Conservation (phyloP, 2,113 vertebrate species). For the Ariopsis seemanni region DNA sequence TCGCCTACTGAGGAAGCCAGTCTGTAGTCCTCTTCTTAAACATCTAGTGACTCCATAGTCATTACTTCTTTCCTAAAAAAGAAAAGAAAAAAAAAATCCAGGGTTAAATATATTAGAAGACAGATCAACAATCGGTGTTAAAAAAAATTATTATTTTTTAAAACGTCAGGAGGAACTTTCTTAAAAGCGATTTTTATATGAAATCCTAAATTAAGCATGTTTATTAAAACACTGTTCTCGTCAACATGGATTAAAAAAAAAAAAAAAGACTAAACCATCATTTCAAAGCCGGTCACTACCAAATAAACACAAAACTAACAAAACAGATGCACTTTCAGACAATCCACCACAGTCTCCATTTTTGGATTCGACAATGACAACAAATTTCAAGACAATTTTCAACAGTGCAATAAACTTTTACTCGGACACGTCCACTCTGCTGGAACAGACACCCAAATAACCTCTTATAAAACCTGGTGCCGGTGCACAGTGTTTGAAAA, state of each 20-base stretch:
- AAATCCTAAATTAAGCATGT: neutral
- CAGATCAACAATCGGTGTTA: neutral
- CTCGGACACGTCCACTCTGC: neutral
- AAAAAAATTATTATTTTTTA: neutral
- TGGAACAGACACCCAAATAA: constrained; percentile 22
- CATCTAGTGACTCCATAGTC: neutral
- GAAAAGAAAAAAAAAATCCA: neutral
- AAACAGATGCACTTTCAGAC: neutral
- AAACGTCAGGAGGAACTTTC: neutral
- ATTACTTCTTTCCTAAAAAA: constrained; percentile 68
- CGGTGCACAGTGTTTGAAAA: constrained; percentile 16
- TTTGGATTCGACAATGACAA: neutral
- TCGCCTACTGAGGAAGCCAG: neutral
- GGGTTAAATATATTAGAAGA: neutral
- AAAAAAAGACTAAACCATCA: neutral
- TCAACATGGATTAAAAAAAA: neutral
- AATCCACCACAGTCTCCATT: neutral
- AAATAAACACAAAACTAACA: neutral
- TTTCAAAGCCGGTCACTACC: neutral
- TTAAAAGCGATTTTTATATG: neutral
- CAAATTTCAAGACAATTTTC: neutral
- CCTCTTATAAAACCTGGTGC: constrained; percentile 22
- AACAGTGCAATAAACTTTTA: neutral
- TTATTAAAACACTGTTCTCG: constrained; percentile 3
- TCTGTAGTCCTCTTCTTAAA: constrained; percentile 23